Base-by-base conservation (phyloP, 2,797 vertebrate genomes). In the Valencia hispanica region DNA sequence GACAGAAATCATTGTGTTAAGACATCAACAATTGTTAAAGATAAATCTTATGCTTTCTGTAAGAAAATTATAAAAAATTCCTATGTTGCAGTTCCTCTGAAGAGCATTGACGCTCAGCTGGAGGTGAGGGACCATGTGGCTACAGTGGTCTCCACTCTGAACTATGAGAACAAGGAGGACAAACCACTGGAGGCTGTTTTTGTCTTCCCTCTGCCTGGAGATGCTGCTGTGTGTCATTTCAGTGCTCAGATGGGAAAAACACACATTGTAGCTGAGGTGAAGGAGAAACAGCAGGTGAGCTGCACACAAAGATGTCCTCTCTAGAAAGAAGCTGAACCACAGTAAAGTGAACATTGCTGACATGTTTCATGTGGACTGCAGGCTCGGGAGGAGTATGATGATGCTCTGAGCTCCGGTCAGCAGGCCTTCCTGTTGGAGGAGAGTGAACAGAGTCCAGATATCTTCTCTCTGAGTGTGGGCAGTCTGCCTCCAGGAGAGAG, bases 151-250 rank as follows among this genome's bases (percentile, higher is more conserved):
- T 96, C 95, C 59, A 95, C 93, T 27, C 94, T 97, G 74, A 91
- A 87, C 80, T 97, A 97, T 34, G 84, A 96, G 81, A 97, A 97
- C 79, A 87, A 94, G 74, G 95, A 96, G 84, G 84, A 93, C 41
- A 82, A 86, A 61, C 89, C 95, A 0, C 22, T 97, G 48, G 96
- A 97, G 90, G 93, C 93, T 0, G 69, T 95, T 68, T 97, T 97
- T 72, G 92, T 97, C 43, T 97, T 97, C 80, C 96, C 96, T 74
- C 84, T 96, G 93, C 95, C 96, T 55, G 94, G 92, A 73, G 95
- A 96, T 32, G 95, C 96, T 61, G 96, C 96, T 8, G 92, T 97
- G 65, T 96, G 95, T 84, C 95, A 95, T 81, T 97, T 97, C 73
- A 95, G 96, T 50, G 47, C 47, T 48, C 47, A 86, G 70, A 89